These are phyloP conservation scores for Falco cherrug DNA, from an alignment of 2,797 vertebrate species.

Conservation along the genomic window DNA sequence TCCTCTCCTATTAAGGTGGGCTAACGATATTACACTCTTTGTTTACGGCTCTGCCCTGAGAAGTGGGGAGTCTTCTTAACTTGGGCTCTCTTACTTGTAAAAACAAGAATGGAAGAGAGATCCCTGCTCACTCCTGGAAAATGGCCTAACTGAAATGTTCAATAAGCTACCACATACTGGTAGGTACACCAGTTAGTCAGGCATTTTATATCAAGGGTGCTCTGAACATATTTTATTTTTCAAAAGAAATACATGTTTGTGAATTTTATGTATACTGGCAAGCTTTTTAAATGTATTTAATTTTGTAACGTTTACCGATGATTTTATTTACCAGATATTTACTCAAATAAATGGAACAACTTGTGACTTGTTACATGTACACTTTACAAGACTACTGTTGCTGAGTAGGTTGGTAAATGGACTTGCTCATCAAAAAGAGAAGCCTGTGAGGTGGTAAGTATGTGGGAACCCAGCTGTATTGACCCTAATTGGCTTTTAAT, in stretches of 20 bases:
- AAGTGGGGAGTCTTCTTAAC: background rate
- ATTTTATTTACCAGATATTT: constrained; percentile 84
- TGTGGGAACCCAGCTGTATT: background rate
- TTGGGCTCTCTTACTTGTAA: constrained; percentile 6
- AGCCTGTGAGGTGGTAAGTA: background rate
- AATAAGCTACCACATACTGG: constrained; percentile 66
- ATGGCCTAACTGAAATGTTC: constrained; percentile 51
- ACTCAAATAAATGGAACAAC: constrained; percentile 84
- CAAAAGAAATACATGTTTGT: constrained; percentile 78
- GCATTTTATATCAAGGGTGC: constrained; percentile 85
- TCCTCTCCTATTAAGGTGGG: constrained; percentile 13
- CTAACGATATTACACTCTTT: constrained; percentile 2
- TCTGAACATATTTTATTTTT: constrained; percentile 85
- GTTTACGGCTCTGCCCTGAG: constrained; percentile 13
- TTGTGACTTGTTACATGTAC: constrained; percentile 70
- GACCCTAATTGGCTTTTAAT: background rate
- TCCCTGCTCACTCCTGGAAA: constrained; percentile 42
- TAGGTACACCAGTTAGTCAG: constrained; percentile 69
- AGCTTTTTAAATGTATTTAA: constrained; percentile 84
- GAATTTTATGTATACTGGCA: constrained; percentile 81
- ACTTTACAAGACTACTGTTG: background rate
- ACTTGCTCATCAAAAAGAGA: background rate
- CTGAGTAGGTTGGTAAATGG: constrained; percentile 4
- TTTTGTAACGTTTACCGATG: constrained; percentile 83
- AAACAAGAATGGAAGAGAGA: constrained; percentile 32